phyloP scores from a whole-genome alignment of 2,113 vertebrate species.

The Dicrurus megarhynchus region DNA sequence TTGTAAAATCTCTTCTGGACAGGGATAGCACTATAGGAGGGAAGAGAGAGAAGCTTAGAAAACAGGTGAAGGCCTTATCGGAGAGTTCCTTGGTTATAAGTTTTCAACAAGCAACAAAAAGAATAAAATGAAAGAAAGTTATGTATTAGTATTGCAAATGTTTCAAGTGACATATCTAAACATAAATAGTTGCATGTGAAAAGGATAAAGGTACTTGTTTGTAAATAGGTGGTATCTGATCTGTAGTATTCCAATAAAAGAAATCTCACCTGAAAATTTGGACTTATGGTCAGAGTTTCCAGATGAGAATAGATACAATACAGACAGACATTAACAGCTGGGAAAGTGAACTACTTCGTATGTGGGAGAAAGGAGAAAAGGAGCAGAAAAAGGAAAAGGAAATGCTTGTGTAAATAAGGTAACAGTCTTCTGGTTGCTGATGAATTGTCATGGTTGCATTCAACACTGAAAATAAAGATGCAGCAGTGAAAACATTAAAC shows the following conservation, averaged over 20 bases:
- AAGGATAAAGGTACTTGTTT: neutral
- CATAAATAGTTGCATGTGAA: neutral
- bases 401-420: neutral
- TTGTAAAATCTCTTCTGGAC: neutral
- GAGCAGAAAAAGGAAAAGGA: neutral
- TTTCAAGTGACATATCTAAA: neutral
- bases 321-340: neutral
- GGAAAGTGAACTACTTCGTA: neutral
- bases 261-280: neutral
- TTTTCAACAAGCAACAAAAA: neutral
- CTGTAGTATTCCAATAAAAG: neutral
- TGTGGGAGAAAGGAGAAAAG: neutral
- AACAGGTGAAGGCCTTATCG: neutral
- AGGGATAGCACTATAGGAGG: neutral
- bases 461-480: neutral
- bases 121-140: neutral
- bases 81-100: neutral
- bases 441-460: neutral
- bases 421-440: neutral
- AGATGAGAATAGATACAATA: neutral
- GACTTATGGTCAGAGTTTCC: neutral
- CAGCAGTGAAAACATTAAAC: neutral
- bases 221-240: neutral
- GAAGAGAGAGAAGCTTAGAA: neutral
- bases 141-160: neutral